These are phyloP conservation scores for Phrynocephalus vlangalii DNA, from an alignment of 2,797 vertebrate genomes.

Conservation along the genomic window DNA sequence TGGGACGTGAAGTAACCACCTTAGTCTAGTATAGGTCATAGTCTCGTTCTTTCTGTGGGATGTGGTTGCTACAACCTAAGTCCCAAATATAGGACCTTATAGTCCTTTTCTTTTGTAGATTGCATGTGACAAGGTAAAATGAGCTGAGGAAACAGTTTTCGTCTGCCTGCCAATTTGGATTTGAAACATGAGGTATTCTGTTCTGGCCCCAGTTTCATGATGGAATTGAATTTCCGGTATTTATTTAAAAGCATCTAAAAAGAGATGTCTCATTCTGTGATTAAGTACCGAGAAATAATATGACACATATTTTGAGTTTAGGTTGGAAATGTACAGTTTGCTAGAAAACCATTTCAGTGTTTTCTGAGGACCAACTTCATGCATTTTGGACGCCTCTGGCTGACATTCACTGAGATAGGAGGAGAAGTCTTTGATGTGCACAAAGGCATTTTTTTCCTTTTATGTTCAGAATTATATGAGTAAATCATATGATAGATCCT, in stretches of 20 bases:
- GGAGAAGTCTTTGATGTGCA: neutral
- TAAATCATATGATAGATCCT: neutral
- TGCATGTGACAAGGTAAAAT: neutral
- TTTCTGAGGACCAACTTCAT: constrained; percentile 8
- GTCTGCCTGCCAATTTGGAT: neutral
- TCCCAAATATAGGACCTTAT: too few species aligned
- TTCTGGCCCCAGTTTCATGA: neutral
- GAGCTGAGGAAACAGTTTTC: neutral
- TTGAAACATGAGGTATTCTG: neutral
- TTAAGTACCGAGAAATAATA: neutral
- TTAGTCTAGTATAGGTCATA: neutral
- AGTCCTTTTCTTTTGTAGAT: neutral
- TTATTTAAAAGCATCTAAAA: constrained; percentile 8
- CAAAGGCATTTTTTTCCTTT: neutral
- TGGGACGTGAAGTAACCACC: too few species aligned
- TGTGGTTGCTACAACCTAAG: neutral
- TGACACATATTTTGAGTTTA: neutral
- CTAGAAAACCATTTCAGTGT: neutral
- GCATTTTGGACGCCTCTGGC: neutral
- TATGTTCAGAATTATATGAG: neutral
- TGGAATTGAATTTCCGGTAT: neutral
- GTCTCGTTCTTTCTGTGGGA: neutral
- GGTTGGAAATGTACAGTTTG: neutral
- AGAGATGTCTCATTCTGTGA: neutral
- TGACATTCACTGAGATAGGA: constrained; percentile 1